phyloP scores from a whole-genome alignment of 2,797 vertebrate genomes.

The Notolepis coatsorum region DNA sequence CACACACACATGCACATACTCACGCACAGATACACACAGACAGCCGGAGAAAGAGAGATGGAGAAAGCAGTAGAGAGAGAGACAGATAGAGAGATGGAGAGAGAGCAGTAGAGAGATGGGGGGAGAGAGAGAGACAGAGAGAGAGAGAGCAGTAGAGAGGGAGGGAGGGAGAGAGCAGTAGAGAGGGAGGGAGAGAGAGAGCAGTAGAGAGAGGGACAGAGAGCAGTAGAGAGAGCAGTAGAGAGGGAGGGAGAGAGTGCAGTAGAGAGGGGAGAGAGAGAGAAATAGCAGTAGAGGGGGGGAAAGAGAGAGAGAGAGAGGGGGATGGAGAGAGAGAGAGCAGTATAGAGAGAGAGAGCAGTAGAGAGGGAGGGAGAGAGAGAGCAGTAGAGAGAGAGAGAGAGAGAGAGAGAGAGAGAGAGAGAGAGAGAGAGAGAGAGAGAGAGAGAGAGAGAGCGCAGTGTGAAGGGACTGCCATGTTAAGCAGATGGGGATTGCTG shows the following conservation, averaged over 20 bases:
- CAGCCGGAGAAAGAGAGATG: not conserved
- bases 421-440: constrained; percentile 2
- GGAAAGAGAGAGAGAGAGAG: not conserved
- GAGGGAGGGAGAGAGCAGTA: not conserved
- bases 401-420: constrained; percentile 2
- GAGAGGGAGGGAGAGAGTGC: constrained; percentile 16
- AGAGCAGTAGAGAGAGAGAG: not conserved
- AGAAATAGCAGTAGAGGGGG: not conserved
- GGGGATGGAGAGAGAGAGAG: not conserved
- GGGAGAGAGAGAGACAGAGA: not conserved
- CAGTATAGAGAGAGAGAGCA: not conserved
- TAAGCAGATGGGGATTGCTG: constrained; percentile 52
- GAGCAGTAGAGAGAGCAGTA: constrained; percentile 19
- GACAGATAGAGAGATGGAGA: not conserved
- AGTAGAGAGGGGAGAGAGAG: constrained; percentile 1
- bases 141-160: not conserved
- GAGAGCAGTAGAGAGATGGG: not conserved
- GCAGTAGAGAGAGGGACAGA: not conserved
- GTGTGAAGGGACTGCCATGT: constrained; percentile 41
- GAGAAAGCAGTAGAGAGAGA: not conserved
- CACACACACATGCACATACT: not conserved
- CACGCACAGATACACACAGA: constrained; percentile 13
- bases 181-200: not conserved
- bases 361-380: not conserved
- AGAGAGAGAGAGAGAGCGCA: not conserved